Percentiles rank a stretch among this genome's conserved stretches.
Conservation (phyloP, 2,888 invertebrate genomes). For the Megamerina dolium region DNA sequence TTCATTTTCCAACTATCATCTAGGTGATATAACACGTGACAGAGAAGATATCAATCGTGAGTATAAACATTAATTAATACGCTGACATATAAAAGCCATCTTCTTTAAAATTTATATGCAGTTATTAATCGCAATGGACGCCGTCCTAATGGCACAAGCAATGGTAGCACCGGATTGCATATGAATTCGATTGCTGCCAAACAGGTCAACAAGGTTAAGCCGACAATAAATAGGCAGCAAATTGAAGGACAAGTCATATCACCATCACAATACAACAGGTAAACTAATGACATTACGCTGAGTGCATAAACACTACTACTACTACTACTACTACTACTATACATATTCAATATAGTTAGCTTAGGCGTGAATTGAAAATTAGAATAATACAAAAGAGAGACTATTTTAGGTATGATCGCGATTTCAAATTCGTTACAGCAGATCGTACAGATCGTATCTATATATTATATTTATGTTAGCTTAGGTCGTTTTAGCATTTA, state of each 20-base stretch:
- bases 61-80: conserved; percentile 41
- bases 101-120: conserved; percentile 31
- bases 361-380: no score
- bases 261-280: conserved; percentile 63
- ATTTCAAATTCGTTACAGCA: no score
- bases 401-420: no score
- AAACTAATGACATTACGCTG: conserved; percentile 17
- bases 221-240: conserved; percentile 72
- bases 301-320: not conserved
- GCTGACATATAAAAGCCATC: not conserved
- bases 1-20: conserved; percentile 4
- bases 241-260: conserved; percentile 65
- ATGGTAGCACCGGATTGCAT: conserved; percentile 38
- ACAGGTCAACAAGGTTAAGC: conserved; percentile 86
- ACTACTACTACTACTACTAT: no score
- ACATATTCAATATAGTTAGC: no score
- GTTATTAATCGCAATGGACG: conserved; percentile 77
- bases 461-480: not conserved
- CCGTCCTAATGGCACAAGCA: conserved; percentile 43
- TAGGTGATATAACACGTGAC: conserved; percentile 69
- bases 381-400: no score
- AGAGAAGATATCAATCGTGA: conserved; percentile 71
- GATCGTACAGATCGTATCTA: not conserved
- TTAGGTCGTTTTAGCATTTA: no score
- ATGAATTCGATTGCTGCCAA: conserved; percentile 63